Evolutionary conservation across 2,888 invertebrate genomes (phyloP).

Genomic region (Toxonevra muliebris): DNA sequence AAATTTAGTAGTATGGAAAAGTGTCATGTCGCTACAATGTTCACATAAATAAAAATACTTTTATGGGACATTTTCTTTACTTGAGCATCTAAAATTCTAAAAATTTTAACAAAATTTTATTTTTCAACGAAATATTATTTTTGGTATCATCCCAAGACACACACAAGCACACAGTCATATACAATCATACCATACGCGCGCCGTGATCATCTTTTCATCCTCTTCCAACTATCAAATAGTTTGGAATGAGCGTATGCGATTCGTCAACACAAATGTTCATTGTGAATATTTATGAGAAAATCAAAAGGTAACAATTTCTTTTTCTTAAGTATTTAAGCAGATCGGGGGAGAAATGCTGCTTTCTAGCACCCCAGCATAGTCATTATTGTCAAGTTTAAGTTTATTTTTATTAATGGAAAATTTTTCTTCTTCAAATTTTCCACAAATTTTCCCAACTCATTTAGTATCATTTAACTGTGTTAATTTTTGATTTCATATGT

Average conservation of each 20-base stretch:
- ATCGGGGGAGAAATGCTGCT: not conserved
- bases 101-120: not conserved
- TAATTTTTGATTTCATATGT: not conserved
- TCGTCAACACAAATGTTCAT: constrained; percentile 21
- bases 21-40: constrained; percentile 15
- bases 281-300: constrained; percentile 6
- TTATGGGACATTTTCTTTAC: constrained; percentile 9
- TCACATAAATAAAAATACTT: constrained; percentile 29
- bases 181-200: not conserved
- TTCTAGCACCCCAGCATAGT: not conserved
- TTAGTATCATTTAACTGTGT: not conserved
- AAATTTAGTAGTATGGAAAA: constrained; percentile 28
- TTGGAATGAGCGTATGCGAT: constrained; percentile 16
- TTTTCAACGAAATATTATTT: not conserved
- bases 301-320: constrained; percentile 3
- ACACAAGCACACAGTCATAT: not conserved
- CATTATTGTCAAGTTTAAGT: constrained; percentile 18
- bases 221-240: not conserved
- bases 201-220: constrained; percentile 18
- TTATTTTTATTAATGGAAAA: constrained; percentile 16
- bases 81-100: not conserved
- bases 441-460: not conserved
- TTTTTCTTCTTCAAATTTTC: not conserved
- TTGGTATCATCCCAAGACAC: not conserved
- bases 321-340: not conserved